Base-by-base conservation (phyloP, 2,888 invertebrate species). In the Tigriopus californicus region DNA sequence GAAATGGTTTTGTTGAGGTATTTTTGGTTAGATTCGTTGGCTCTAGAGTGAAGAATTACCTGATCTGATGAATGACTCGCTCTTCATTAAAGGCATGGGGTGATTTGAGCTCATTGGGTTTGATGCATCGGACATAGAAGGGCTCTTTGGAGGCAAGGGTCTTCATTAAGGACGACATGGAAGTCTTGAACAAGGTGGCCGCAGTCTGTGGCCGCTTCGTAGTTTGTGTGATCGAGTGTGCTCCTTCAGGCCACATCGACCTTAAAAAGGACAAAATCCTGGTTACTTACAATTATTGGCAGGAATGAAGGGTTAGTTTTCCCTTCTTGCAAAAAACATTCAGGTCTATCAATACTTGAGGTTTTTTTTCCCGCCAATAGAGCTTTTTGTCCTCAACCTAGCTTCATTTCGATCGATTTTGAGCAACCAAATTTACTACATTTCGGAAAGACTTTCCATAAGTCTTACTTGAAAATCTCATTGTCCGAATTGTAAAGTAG, bases 221-320 rank as follows among this genome's bases (percentile, higher is more conserved):
- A 10, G 90, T 92, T 82, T 86, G 80, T 44, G 81, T 80, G 66
- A 95, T 88, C 67, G 89, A 80, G 67, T 85, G 82, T 24, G 85
- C 86, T 33, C 97, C 97, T 71, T 97, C 97, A 0, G 94, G 95
- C 92, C 94, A 97, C 91, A 97, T 92, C 62, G 75, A 75, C 48
- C 80, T 79, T 47, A 97, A 76, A 20, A 18, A 33, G n/a, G n/a
- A n/a, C n/a, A n/a, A n/a, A n/a, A n/a, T n/a, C n/a, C n/a, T n/a
- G n/a, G n/a, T n/a, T n/a, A n/a, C 33, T 33, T 33, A 8, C 3
- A 33, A 5, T 33, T 33, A 33, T 8, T 33, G 4, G 4, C 33
- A 33, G 8, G 8, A 33, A n/a, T n/a, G n/a, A n/a, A n/a, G n/a
- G n/a, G n/a, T n/a, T n/a, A n/a, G n/a, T n/a, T n/a, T n/a, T n/a